Base-by-base conservation (phyloP, 2,888 invertebrate species). In the Lasioglossum pauxillum region DNA sequence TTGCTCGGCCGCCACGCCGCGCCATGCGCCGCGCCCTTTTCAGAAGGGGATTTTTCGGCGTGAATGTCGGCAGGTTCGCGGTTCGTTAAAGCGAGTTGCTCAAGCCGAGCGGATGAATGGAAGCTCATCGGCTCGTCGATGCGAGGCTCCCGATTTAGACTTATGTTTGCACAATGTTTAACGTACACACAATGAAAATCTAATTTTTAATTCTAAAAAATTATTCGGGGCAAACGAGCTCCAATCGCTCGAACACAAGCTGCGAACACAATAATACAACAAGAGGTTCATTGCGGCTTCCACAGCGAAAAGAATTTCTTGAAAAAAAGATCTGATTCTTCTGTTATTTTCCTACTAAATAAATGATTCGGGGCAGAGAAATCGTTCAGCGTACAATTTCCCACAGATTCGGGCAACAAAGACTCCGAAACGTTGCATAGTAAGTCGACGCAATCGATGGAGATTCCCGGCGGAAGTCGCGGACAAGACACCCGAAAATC, bases 41-140 rank as follows among this genome's bases (percentile, higher is more conserved):
- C 74, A 76, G 80, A 80, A 53, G 49, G 53, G 80, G 73, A 57
- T 73, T 79, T 73, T 78, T 76, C 73, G 78, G 81, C 67, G 78
- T 76, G 84, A 86, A 86, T 82, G 78, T 79, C 44, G 64, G 80
- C 77, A 53, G 10, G 38, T 67, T 82, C 82, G 85, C 80, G 85
- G 64, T 79, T 83, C 85, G 85, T 86, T 81, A 78, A 80, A 78
- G 82, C 71, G 60, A 27, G 46, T 64, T 64, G 31, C 75, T 7
- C 8, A 77, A 53, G 38, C 67, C 38, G 19, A 19, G 27, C 49
- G 41, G 49, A 69, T 49, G 49, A 49, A 38, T 69, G 38, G n/a
- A 78, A 69, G 38, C 38, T 49, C 69, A 27, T 38, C n/a, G 49
- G 46, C 35, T 72, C 41, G 49, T 53, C 57, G 75, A 69, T 44